These are phyloP conservation scores for Phortica okadai DNA, from an alignment of 2,888 invertebrate species.

Conservation along the genomic window DNA sequence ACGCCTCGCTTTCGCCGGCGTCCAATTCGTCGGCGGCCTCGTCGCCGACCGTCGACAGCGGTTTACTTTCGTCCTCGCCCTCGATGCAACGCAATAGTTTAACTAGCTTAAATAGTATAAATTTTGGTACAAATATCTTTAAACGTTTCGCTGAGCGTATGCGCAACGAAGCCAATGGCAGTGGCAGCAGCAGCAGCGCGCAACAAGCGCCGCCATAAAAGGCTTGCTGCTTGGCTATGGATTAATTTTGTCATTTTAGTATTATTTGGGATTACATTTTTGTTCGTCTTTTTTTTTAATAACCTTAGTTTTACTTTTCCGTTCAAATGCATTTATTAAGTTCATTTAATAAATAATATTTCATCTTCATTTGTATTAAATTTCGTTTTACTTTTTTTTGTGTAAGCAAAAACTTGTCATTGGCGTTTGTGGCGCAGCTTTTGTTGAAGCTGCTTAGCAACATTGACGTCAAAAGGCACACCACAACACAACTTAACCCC, in stretches of 20 bases:
- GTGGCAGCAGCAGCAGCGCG: constrained; percentile 28
- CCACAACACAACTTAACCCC: too few species aligned
- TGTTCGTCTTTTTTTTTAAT: constrained; percentile 56
- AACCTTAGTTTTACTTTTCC: constrained; percentile 36
- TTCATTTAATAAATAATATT: constrained; percentile 34
- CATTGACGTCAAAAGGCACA: too few species aligned
- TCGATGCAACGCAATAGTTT: constrained; percentile 58
- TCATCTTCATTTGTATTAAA: constrained; percentile 1
- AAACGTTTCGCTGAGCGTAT: constrained; percentile 75
- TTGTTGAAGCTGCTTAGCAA: too few species aligned
- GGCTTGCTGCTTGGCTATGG: constrained; percentile 40
- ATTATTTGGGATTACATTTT: constrained; percentile 13
- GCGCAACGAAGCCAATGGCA: constrained; percentile 48
- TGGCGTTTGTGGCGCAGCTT: neutral
- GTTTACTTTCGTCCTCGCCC: constrained; percentile 41
- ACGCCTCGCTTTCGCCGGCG: constrained; percentile 45
- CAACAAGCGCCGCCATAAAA: constrained; percentile 23
- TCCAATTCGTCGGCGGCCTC: constrained; percentile 38
- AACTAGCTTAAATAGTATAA: constrained; percentile 66
- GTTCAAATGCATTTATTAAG: constrained; percentile 38
- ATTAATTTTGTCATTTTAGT: constrained; percentile 3
- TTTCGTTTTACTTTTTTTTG: constrained; percentile 5
- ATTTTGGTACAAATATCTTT: constrained; percentile 74
- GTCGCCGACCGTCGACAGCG: constrained; percentile 44
- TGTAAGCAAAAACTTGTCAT: neutral